These are phyloP conservation scores for Carollia perspicillata DNA, from an alignment of 2,113 vertebrate genomes.

Conservation along the genomic window DNA sequence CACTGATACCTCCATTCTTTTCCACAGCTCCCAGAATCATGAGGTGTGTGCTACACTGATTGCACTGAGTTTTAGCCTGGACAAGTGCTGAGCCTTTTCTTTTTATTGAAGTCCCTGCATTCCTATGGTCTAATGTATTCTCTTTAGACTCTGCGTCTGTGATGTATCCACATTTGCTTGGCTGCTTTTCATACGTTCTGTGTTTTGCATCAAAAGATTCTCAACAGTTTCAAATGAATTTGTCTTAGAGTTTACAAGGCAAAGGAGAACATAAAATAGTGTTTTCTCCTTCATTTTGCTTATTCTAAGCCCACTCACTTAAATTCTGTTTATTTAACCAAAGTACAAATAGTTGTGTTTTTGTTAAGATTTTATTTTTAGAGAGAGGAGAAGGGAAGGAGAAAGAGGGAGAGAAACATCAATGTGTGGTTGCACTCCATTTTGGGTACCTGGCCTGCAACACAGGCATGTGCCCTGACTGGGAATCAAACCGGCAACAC, in stretches of 20 bases:
- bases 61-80: neutral
- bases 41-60: neutral
- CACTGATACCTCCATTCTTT: neutral
- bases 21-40: neutral
- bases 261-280: slow-evolving; percentile 6
- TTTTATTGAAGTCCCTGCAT: slow-evolving; percentile 18
- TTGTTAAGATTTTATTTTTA: no score
- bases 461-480: no score
- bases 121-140: slow-evolving; percentile 26
- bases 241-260: slow-evolving; percentile 37
- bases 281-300: slow-evolving; percentile 28
- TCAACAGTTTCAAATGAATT: slow-evolving; percentile 28
- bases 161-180: slow-evolving; percentile 27
- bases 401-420: no score
- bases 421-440: no score
- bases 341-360: slow-evolving; percentile 34
- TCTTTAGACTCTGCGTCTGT: neutral
- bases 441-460: no score
- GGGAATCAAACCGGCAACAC: no score
- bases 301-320: neutral
- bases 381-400: no score
- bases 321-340: slow-evolving; percentile 36
- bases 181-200: slow-evolving; percentile 60
- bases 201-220: slow-evolving; percentile 62
- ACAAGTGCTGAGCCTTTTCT: neutral